Evolutionary conservation across 2,797 vertebrate genomes (phyloP), one percentile per base, ranked within the genome.

Genomic region (Onychomys arenicola): DNA sequence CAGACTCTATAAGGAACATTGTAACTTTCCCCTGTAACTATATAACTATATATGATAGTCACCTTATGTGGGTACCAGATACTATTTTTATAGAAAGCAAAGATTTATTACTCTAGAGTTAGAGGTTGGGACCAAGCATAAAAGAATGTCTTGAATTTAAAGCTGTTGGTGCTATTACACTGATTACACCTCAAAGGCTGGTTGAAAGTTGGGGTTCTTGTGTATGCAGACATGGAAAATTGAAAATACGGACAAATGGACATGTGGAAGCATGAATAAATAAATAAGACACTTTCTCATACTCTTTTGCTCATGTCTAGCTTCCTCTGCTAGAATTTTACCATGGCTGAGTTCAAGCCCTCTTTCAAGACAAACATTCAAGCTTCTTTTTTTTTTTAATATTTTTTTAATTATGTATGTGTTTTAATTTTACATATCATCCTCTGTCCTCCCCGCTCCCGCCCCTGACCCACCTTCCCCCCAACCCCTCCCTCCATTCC

Each of bases 61-160:
- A 46, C n/a, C 37, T 92, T 63, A 40, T 73, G 34, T 32, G 32
- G 32, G 14, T 83, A 25, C 23, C 32, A 69, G 77, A 46, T 27
- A 75, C 75, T 95, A 67, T 25, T 93, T 96, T 82, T 46, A 34
- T 5, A 34, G 69, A 27, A 32, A 92, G 37, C 6, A 87, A 89
- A 90, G 49, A 40, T 57, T 73, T 85, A 37, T 90, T 46, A 59
- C 61, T 91, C 29, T 88, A 2, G 73, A 37, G n/a, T 43, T 90
- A 29, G 2, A 90, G 14, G 13, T 80, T 67, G 92, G 34, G 32
- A 9, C 89, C 86, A 95, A 67, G 37, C 46, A 0, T 4, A 59
- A 96, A 94, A 61, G 0, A 65, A 32, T 25, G 71, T 11, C 4
- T 17, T 94, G 11, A 80, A 29, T 63, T 93, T 94, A 61, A 90